Conservation (phyloP, 1,140 invertebrate genomes). For the Platyscapa corneri region DNA sequence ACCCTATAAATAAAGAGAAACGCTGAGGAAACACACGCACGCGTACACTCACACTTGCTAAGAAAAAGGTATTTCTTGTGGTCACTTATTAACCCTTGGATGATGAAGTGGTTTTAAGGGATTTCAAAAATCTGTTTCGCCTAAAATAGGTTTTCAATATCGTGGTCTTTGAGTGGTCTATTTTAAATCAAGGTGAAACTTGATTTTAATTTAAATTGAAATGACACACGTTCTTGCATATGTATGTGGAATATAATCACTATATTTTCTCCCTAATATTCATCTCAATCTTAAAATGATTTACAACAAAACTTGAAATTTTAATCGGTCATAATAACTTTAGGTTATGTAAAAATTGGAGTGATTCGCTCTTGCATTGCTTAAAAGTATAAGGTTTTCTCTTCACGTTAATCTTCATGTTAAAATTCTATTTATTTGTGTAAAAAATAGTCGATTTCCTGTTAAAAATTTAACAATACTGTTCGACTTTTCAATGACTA, state of each 20-base stretch:
- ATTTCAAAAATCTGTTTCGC: constrained; percentile 10
- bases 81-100: constrained; percentile 43
- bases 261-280: background rate
- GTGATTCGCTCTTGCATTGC: background rate
- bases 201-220: constrained; percentile 1
- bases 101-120: constrained; percentile 19
- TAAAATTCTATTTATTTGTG: too few species aligned
- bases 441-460: too few species aligned
- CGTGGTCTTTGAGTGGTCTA: background rate
- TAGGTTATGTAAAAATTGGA: background rate
- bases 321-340: background rate
- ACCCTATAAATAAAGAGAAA: background rate
- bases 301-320: background rate
- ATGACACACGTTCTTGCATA: background rate
- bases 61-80: background rate
- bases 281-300: background rate
- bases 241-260: background rate
- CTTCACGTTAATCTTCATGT: too few species aligned
- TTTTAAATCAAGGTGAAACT: background rate
- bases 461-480: too few species aligned
- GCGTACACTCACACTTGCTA: background rate
- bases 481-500: too few species aligned
- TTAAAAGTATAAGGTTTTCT: background rate
- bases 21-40: background rate
- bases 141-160: constrained; percentile 4